Evolutionary conservation across 2,888 invertebrate species (phyloP), one percentile per base, ranked within the genome.

Genomic region (Ametastegia equiseti): DNA sequence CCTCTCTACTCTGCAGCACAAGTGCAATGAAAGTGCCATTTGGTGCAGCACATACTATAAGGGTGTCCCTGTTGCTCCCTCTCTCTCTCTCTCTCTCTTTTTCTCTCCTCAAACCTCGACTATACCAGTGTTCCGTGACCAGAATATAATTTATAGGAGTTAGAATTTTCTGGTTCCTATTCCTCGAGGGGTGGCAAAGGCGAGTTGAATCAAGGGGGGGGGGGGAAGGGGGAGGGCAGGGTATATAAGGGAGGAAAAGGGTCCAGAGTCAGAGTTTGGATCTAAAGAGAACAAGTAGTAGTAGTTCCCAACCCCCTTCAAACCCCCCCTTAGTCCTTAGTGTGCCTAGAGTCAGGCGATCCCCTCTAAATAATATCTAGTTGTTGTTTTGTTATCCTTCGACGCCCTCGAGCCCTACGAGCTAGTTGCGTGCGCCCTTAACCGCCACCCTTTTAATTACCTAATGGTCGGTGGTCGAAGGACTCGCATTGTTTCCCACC

Each of bases 11-110:
- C 30, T 47, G 27, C 83, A 84, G 84, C 84, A 87, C 89, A 88
- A 88, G 87, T 88, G 88, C 89, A 88, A 89, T 89, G 89, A 89
- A 89, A 89, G 88, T 89, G 85, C 88, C 89, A 88, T 89, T 89
- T 89, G 88, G 87, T 84, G 85, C 86, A 85, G 87, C 84, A 83
- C 86, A 86, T 86, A 84, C 84, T 77, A n/a, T n/a, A 79, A 78
- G 81, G 84, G 80, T 78, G 78, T 65, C 73, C 80, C 69, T 67
- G 67, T 50, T 75, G n/a, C 71, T 71, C 71, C 27, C 27, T n/a
- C 71, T 63, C 13, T 82, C 81, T 85, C 87, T 6, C n/a, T 7
- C 7, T 15, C 9, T 7, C 15, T 30, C 84, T n/a, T n/a, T n/a
- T n/a, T n/a, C n/a, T n/a, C n/a, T n/a, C n/a, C n/a, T n/a, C n/a